Percentiles rank a stretch among this genome's conserved stretches.
Conservation (phyloP, 92 coral and sea anemone species). For the Palythoa grandiflora region DNA sequence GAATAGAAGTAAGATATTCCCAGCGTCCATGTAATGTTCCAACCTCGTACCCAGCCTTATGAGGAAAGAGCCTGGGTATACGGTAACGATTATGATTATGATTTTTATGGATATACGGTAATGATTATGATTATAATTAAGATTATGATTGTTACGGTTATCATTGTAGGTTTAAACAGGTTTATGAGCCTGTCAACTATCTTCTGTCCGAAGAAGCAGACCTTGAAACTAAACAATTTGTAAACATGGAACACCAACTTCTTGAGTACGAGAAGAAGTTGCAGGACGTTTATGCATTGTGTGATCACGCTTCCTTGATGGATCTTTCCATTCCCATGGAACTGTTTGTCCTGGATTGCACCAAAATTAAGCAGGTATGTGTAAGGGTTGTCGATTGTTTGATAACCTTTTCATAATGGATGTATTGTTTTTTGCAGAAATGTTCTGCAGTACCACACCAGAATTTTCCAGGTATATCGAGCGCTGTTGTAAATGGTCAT, state of each 20-base stretch:
- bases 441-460: no score
- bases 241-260: constrained; percentile 76
- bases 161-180: constrained; percentile 76
- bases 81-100: not conserved
- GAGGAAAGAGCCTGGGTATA: no score
- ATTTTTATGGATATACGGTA: constrained; percentile 63
- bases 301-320: constrained; percentile 84
- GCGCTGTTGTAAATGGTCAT: no score
- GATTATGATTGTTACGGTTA: not conserved
- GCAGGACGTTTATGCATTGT: constrained; percentile 80
- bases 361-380: constrained; percentile 81
- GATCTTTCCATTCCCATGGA: constrained; percentile 93
- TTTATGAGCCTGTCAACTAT: constrained; percentile 79
- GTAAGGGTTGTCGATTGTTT: not conserved
- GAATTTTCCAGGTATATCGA: no score
- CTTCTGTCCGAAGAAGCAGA: constrained; percentile 82
- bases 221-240: constrained; percentile 72
- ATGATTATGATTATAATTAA: not conserved
- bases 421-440: no score
- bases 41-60: no score
- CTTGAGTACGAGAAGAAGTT: constrained; percentile 85
- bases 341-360: constrained; percentile 88
- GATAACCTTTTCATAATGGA: no score
- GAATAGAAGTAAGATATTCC: no score
- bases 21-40: no score